Evolutionary conservation across 2,797 vertebrate species (phyloP).

Genomic region (Platalea minor): DNA sequence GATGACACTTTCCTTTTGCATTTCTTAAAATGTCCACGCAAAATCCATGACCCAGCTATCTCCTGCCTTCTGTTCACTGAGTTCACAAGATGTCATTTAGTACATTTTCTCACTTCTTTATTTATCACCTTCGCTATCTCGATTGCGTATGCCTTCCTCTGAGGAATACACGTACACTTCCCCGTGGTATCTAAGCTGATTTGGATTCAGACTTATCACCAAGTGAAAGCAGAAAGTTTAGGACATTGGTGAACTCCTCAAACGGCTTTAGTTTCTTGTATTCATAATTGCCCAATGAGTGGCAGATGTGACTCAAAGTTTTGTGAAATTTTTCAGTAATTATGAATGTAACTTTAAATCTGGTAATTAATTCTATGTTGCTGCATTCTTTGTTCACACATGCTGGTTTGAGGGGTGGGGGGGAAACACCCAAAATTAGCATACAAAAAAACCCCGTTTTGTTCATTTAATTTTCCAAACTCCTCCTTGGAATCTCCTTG

Average conservation of each 20-base stretch:
- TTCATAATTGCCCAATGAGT: background rate
- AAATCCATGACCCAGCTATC: background rate
- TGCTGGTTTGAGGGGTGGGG: background rate
- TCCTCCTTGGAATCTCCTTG: background rate
- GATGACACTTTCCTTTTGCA: background rate
- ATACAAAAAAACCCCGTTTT: background rate
- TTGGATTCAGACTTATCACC: background rate
- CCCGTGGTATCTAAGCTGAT: background rate
- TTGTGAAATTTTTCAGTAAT: background rate
- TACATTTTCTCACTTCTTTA: background rate
- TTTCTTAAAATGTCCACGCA: background rate
- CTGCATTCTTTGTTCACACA: background rate
- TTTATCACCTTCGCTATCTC: background rate
- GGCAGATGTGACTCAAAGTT: background rate
- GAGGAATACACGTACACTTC: background rate
- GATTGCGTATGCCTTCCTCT: background rate
- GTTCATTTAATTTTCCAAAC: background rate
- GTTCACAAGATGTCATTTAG: background rate
- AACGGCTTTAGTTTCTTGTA: background rate
- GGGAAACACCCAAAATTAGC: background rate
- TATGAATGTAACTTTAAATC: background rate
- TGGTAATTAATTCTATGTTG: background rate
- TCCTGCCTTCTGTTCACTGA: background rate
- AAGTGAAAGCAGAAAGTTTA: background rate
- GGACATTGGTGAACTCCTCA: background rate